Evolutionary conservation across 30 jellyfish, hydroid and myxozoan genomes (phyloP), one percentile per base, ranked within the genome.

Genomic region (Cassiopea andromeda): DNA sequence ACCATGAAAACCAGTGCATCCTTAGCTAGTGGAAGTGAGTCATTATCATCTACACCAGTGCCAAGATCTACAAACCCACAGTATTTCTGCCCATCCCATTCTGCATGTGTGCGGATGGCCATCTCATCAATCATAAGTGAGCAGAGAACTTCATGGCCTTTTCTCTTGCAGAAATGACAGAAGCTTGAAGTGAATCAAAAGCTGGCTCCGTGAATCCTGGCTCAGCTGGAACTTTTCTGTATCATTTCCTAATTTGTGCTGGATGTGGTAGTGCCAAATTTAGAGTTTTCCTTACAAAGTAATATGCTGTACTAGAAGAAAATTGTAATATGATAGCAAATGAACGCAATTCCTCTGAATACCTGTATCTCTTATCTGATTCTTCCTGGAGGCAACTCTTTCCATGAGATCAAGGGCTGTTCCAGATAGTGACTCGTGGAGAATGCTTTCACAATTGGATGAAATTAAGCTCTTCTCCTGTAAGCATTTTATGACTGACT

Each of bases 1-100:
- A 69, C 92, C 97, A 89, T 80, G 27, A 89, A 75, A 71, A 81
- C 97, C 43, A 81, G 82, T 7, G 84, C 97, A 73, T 89, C 84
- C 87, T 81, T 80, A 16, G 97, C 93, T 3, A 88, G 85, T 18
- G 91, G 83, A 68, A 75, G 46, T 48, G 92, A 69, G 70, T 84
- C 92, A 84, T 77, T 92, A 59, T 78, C 78, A 44, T 87, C 69
- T 27, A 12, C 48, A 19, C 79, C 94, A 88, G 78, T 77, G 3
- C 38, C 95, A 59, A 88, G 67, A 60, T 88, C 95, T 12, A 88
- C 95, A 73, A 71, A 88, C 68, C 95, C 93, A 17, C 77, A n/a
- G 50, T 60, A 88, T 60, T 59, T 68, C n/a, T 47, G 48, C 7
- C 91, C 95, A 87, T 87, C 91, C 91, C 92, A 87, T 16, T 84